Conservation (phyloP, 2,113 vertebrate species). For the Xiphias gladius region DNA sequence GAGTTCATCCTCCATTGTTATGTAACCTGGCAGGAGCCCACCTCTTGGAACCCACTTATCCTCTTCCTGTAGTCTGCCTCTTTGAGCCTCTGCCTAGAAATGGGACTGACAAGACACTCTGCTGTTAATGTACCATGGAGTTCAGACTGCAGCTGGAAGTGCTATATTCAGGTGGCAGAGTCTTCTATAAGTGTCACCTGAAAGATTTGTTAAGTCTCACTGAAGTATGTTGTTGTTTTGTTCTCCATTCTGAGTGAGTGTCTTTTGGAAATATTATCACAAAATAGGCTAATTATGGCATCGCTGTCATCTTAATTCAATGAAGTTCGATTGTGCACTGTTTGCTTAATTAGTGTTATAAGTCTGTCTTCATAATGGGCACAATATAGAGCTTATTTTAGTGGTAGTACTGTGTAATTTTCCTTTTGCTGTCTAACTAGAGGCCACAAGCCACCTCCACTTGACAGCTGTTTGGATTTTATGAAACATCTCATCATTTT, state of each 20-base stretch:
- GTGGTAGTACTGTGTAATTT: constrained; percentile 14
- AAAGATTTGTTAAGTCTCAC: constrained; percentile 28
- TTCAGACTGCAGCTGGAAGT: constrained; percentile 49
- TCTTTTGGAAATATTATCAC: not conserved
- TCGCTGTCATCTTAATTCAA: not conserved
- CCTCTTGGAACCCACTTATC: constrained; percentile 55
- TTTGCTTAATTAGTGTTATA: not conserved
- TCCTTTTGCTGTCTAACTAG: constrained; percentile 28
- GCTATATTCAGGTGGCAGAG: constrained; percentile 40
- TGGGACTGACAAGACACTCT: constrained; percentile 48
- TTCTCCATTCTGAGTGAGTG: not conserved
- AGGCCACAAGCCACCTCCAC: constrained; percentile 4
- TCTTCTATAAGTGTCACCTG: constrained; percentile 31
- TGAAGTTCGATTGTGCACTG: not conserved
- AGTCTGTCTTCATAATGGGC: not conserved
- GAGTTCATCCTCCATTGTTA: constrained; percentile 61
- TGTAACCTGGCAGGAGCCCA: constrained; percentile 56
- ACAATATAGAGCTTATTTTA: not conserved
- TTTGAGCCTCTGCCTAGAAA: constrained; percentile 47
- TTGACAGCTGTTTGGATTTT: constrained; percentile 29
- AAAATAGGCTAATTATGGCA: not conserved
- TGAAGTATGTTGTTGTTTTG: constrained; percentile 5
- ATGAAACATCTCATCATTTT: constrained; percentile 43
- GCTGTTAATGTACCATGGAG: constrained; percentile 55
- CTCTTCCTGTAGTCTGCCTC: constrained; percentile 48